Conservation (phyloP, 1,140 invertebrate genomes). For the Meloidogyne exigua region DNA sequence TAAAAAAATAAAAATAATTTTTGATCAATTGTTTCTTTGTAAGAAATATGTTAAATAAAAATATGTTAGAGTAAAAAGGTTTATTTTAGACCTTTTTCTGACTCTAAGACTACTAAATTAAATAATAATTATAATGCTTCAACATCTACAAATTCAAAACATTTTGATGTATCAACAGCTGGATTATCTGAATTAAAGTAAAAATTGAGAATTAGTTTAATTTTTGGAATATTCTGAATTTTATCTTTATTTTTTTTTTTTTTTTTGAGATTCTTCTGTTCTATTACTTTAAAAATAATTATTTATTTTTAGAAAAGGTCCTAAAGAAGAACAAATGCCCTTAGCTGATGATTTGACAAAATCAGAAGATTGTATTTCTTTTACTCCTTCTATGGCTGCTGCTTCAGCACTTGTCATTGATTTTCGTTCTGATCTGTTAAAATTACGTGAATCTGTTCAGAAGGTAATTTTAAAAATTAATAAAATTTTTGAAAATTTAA, state of each 20-base stretch:
- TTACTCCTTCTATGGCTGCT: neutral
- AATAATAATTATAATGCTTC: neutral
- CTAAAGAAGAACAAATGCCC: neutral
- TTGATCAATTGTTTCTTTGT: neutral
- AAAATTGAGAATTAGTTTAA: neutral
- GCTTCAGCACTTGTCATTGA: constrained; percentile 18
- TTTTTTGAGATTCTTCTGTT: too few species aligned
- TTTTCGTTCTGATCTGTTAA: constrained; percentile 24
- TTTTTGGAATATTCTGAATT: too few species aligned
- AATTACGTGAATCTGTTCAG: constrained; percentile 18
- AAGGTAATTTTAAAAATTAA: constrained; percentile 6
- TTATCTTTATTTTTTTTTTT: too few species aligned
- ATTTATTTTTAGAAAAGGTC: neutral
- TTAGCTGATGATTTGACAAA: neutral
- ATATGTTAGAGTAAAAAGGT: too few species aligned
- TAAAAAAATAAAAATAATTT: neutral
- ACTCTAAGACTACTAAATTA: neutral
- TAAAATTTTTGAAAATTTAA: too few species aligned
- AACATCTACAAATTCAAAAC: neutral
- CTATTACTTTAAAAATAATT: too few species aligned
- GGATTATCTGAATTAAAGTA: neutral
- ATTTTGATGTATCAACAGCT: neutral
- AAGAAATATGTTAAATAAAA: neutral
- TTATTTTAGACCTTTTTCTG: constrained; percentile 2
- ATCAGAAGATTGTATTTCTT: constrained; percentile 12